Percentiles rank a stretch among this genome's conserved stretches.
phyloP scores from a whole-genome alignment of 2,888 invertebrate genomes.

The Troides helena region DNA sequence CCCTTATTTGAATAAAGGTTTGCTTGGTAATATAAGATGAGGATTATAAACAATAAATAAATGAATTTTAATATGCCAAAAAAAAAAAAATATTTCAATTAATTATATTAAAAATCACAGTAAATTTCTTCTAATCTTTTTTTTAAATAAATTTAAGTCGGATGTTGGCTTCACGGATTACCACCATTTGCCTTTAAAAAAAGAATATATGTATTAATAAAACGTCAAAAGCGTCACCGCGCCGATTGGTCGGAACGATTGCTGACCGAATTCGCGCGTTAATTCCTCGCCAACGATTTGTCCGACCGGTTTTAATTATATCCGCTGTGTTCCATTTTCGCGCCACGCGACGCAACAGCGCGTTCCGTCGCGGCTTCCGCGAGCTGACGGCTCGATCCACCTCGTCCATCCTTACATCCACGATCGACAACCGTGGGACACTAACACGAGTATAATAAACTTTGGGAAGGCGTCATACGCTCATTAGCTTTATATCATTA shows the following conservation, averaged over 20 bases:
- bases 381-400: constrained; percentile 48
- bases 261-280: constrained; percentile 64
- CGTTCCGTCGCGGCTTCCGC: constrained; percentile 61
- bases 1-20: too few species aligned
- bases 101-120: too few species aligned
- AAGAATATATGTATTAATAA: background rate
- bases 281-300: constrained; percentile 67
- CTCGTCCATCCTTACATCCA: constrained; percentile 44
- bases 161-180: background rate
- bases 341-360: constrained; percentile 56
- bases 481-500: background rate
- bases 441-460: constrained; percentile 30
- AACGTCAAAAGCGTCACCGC: constrained; percentile 1
- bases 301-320: constrained; percentile 75
- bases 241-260: constrained; percentile 41
- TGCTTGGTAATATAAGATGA: too few species aligned
- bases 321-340: constrained; percentile 77
- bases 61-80: too few species aligned
- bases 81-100: too few species aligned
- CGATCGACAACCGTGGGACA: constrained; percentile 33
- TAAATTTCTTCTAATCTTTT: background rate
- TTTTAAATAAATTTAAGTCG: background rate
- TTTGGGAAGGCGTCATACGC: background rate
- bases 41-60: too few species aligned
- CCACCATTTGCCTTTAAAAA: background rate